Conservation (phyloP, 1,140 invertebrate genomes). For the Drosophila murphyi region DNA sequence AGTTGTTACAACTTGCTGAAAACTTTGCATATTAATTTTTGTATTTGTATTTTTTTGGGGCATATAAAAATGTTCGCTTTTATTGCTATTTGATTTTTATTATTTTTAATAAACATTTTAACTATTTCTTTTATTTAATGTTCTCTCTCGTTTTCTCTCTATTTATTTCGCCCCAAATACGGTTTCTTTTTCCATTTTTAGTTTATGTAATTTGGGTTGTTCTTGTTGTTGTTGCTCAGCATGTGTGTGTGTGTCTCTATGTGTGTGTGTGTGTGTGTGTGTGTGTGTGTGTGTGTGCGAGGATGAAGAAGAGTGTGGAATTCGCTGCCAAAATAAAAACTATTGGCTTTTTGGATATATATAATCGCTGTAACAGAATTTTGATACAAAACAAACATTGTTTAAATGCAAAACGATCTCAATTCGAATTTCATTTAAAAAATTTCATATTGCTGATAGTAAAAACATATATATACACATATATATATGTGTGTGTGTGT, state of each 20-base stretch:
- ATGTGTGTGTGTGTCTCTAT: too few relatives aligned
- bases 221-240: slow-evolving; percentile 30
- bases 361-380: slow-evolving; percentile 30
- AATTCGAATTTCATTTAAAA: slow-evolving; percentile 22
- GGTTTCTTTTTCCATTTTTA: slow-evolving; percentile 1
- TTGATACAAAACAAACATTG: slow-evolving; percentile 49
- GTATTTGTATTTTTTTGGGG: slow-evolving; percentile 14
- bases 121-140: slow-evolving; percentile 28
- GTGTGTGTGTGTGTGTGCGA: slow-evolving; percentile 6
- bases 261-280: slow-evolving; percentile 4
- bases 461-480: background rate
- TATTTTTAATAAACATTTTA: slow-evolving; percentile 36
- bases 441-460: slow-evolving; percentile 26
- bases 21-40: slow-evolving; percentile 30
- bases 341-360: background rate
- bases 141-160: background rate
- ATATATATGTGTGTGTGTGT: background rate
- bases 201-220: slow-evolving; percentile 10
- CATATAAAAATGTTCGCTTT: slow-evolving; percentile 32
- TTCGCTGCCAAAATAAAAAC: slow-evolving; percentile 20
- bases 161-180: slow-evolving; percentile 1
- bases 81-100: slow-evolving; percentile 7
- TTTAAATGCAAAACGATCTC: slow-evolving; percentile 36
- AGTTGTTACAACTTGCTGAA: slow-evolving; percentile 44
- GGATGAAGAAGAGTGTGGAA: background rate